These are phyloP conservation scores for Parnassius smintheus DNA, from an alignment of 2,888 invertebrate genomes.

Conservation along the genomic window DNA sequence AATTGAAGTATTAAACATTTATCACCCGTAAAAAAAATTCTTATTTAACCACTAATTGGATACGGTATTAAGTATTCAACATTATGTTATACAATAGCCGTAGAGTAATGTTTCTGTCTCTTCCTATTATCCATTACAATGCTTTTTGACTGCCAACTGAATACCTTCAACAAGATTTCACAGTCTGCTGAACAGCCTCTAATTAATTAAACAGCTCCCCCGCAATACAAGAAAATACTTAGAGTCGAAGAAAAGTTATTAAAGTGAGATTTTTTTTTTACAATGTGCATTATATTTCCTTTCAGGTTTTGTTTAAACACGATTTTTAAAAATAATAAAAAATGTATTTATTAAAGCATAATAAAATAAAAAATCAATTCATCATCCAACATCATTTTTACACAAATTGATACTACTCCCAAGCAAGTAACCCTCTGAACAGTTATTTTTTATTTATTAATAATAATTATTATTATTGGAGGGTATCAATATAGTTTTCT, in stretches of 20 bases:
- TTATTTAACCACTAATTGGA: slow-evolving; percentile 22
- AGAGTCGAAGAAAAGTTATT: slow-evolving; percentile 18
- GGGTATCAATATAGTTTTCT: too few relatives aligned
- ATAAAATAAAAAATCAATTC: too few relatives aligned
- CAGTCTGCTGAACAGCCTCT: slow-evolving; percentile 43
- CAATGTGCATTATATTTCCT: too few relatives aligned
- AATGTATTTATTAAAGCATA: too few relatives aligned
- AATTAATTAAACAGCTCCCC: slow-evolving; percentile 36
- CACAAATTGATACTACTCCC: too few relatives aligned
- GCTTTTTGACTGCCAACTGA: slow-evolving; percentile 47
- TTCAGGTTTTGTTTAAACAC: too few relatives aligned
- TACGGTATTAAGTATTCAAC: slow-evolving; percentile 16
- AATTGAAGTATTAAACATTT: slow-evolving; percentile 10
- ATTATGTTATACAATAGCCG: slow-evolving; percentile 35
- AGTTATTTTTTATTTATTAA: too few relatives aligned
- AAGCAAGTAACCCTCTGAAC: too few relatives aligned
- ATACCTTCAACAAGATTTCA: slow-evolving; percentile 61
- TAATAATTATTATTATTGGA: too few relatives aligned
- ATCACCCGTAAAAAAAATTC: slow-evolving; percentile 5
- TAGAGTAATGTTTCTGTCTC: slow-evolving; percentile 58
- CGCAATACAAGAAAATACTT: slow-evolving; percentile 21
- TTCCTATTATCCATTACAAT: slow-evolving; percentile 51
- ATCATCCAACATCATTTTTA: too few relatives aligned
- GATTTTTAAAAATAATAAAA: too few relatives aligned
- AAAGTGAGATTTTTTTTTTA: neutral